These are phyloP conservation scores for Alentia gelatinosa DNA, from an alignment of 2,888 invertebrate genomes.

Conservation along the genomic window DNA sequence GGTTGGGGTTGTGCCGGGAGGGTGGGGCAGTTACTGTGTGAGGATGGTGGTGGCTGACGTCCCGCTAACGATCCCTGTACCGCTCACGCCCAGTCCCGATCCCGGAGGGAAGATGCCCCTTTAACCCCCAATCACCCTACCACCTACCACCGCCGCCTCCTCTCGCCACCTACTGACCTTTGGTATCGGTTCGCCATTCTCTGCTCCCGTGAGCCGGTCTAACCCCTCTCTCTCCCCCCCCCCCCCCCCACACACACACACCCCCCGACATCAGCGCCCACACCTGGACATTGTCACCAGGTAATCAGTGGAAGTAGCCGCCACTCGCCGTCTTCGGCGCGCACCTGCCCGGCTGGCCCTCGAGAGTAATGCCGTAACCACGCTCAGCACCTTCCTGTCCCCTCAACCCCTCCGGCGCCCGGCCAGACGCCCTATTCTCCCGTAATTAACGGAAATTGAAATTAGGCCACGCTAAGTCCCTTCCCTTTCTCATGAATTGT, in stretches of 20 bases:
- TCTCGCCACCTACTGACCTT: neutral
- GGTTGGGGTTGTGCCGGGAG: too few species aligned
- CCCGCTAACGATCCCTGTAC: too few species aligned
- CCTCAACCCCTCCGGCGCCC: neutral
- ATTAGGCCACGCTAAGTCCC: neutral
- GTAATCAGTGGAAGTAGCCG: conserved; percentile 13
- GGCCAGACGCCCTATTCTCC: neutral
- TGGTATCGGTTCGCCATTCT: neutral
- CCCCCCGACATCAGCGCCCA: neutral
- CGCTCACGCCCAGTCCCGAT: too few species aligned
- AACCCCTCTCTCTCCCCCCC: neutral
- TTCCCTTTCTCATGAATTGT: neutral
- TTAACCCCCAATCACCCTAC: neutral
- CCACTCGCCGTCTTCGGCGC: neutral
- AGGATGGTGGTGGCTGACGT: too few species aligned
- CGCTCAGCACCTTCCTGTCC: neutral
- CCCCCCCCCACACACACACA: neutral
- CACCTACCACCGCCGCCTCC: neutral
- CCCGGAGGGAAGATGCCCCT: too few species aligned
- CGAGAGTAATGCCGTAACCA: neutral
- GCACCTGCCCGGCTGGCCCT: neutral
- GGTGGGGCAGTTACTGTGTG: too few species aligned
- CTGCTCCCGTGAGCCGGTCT: neutral
- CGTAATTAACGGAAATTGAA: conserved; percentile 5
- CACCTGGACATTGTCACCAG: conserved; percentile 6